Evolutionary conservation across 2,888 invertebrate genomes (phyloP).

Genomic region (Trissolcus japonicus): DNA sequence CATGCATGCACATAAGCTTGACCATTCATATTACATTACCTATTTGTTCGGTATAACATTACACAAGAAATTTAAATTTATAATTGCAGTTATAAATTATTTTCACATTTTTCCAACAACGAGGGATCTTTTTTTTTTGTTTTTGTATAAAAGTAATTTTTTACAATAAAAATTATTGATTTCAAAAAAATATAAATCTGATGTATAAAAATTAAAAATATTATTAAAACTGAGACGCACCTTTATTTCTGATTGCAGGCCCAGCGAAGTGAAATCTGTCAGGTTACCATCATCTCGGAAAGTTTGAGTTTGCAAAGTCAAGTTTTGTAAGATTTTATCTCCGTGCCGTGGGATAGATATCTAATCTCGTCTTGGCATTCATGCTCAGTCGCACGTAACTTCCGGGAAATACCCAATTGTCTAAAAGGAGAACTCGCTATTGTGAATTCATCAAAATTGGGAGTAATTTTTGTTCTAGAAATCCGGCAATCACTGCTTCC

Average conservation of each 20-base stretch:
- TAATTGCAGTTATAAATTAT: no score
- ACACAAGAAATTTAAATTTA: no score
- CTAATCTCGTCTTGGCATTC: constrained; percentile 63
- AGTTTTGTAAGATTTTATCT: constrained; percentile 66
- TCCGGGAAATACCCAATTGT: constrained; percentile 62
- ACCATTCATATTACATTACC: not conserved
- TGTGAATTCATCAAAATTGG: constrained; percentile 50
- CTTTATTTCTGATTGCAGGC: no score
- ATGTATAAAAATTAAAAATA: no score
- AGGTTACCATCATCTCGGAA: constrained; percentile 41
- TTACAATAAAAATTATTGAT: no score
- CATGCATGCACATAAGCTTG: constrained; percentile 27
- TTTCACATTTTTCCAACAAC: no score
- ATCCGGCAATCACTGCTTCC: constrained; percentile 49
- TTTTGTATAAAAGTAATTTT: no score
- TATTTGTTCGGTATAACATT: not conserved
- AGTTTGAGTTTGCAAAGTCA: constrained; percentile 60
- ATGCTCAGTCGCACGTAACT: constrained; percentile 67
- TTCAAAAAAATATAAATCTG: no score
- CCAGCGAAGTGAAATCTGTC: no score
- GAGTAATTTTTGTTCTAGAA: constrained; percentile 34
- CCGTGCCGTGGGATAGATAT: constrained; percentile 65
- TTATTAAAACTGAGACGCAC: not conserved
- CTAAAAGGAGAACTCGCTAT: constrained; percentile 31
- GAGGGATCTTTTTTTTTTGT: no score